Percentiles rank a stretch among this genome's conserved stretches.
These are phyloP conservation scores for Ethmia dodecea DNA, from an alignment of 2,888 invertebrate genomes.

Conservation along the genomic window DNA sequence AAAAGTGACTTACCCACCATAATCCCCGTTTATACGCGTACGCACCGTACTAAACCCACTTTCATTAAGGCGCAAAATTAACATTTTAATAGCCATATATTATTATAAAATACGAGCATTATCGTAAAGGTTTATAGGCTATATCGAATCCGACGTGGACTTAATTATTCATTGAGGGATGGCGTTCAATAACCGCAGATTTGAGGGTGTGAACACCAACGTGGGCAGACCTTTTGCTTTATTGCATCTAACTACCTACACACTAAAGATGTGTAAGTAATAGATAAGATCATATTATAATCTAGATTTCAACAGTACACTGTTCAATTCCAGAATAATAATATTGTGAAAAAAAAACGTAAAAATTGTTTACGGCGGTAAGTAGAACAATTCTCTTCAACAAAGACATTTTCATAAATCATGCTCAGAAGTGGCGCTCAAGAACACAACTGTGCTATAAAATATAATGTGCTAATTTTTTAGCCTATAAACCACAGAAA, in stretches of 20 bases:
- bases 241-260: too few species aligned
- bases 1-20: slow-evolving; percentile 54
- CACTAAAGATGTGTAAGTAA: too few species aligned
- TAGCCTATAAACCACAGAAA: too few species aligned
- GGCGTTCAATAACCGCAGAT: slow-evolving; percentile 21
- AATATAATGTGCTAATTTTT: too few species aligned
- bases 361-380: slow-evolving; percentile 45
- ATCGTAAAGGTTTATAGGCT: slow-evolving; percentile 48
- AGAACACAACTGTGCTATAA: slow-evolving; percentile 48
- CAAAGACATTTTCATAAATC: slow-evolving; percentile 42
- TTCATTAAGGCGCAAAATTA: slow-evolving; percentile 71
- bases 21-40: slow-evolving; percentile 60
- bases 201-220: slow-evolving; percentile 12
- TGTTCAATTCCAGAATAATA: slow-evolving; percentile 36
- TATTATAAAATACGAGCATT: slow-evolving; percentile 57
- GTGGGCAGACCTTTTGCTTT: too few species aligned
- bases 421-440: slow-evolving; percentile 30
- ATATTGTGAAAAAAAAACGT: slow-evolving; percentile 39
- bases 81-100: slow-evolving; percentile 73
- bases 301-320: slow-evolving; percentile 26
- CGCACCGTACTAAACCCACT: slow-evolving; percentile 61
- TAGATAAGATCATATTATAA: too few species aligned
- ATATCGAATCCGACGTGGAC: slow-evolving; percentile 33
- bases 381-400: slow-evolving; percentile 27
- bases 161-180: slow-evolving; percentile 38